Conservation (phyloP, 2,113 vertebrate genomes). For the Gracilinanus agilis region DNA sequence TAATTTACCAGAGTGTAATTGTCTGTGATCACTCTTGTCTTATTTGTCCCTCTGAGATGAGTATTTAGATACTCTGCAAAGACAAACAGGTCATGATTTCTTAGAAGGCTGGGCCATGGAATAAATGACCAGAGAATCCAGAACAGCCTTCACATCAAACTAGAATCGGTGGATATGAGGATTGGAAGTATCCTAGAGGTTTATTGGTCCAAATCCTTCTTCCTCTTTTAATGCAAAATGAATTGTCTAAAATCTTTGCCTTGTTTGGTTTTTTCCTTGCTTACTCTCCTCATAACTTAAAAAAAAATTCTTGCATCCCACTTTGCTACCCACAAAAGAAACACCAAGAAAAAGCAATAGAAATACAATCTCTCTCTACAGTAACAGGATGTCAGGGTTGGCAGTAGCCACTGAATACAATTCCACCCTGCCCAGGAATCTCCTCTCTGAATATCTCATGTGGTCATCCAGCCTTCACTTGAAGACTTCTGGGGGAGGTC, state of each 20-base stretch:
- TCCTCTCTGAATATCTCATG: background rate
- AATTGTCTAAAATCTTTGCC: background rate
- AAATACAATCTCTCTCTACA: background rate
- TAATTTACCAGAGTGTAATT: background rate
- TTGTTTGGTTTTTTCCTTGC: background rate
- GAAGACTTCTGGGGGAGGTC: background rate
- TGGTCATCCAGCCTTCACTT: background rate
- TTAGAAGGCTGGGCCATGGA: background rate
- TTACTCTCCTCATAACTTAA: background rate
- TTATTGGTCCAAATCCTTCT: conserved; percentile 1
- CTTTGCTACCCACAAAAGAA: background rate
- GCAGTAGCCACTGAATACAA: background rate
- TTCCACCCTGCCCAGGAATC: background rate
- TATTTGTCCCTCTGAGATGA: conserved; percentile 31
- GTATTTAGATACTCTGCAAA: background rate
- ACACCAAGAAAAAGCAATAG: background rate
- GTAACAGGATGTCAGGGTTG: background rate
- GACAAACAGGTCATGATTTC: background rate
- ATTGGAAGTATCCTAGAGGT: background rate
- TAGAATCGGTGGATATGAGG: background rate
- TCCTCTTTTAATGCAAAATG: background rate
- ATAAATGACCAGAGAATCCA: background rate
- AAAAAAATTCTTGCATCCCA: background rate
- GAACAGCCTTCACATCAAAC: background rate
- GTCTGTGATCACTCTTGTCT: background rate